Evolutionary conservation across 2,113 vertebrate species (phyloP).

Genomic region (Hippolais icterina): DNA sequence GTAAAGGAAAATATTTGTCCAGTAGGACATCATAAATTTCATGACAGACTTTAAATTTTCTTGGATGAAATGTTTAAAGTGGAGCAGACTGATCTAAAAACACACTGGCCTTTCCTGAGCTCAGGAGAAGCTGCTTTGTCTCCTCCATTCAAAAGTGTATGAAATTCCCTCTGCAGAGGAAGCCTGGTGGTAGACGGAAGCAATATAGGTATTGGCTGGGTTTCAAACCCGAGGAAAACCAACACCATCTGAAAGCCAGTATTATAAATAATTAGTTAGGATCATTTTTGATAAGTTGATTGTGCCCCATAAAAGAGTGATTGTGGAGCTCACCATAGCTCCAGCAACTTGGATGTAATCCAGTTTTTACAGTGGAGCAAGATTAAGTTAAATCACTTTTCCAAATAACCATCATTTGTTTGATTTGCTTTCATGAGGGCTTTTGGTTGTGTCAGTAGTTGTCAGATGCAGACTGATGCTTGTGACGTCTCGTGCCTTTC

Average conservation of each 20-base stretch:
- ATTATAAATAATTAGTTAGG: constrained; percentile 56
- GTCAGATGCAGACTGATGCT: constrained; percentile 45
- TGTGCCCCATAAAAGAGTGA: constrained; percentile 34
- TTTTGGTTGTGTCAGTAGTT: constrained; percentile 40
- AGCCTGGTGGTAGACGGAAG: constrained; percentile 5
- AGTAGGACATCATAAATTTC: constrained; percentile 53
- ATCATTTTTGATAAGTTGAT: constrained; percentile 52
- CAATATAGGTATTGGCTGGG: constrained; percentile 42
- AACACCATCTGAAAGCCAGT: constrained; percentile 44
- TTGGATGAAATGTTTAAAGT: constrained; percentile 38
- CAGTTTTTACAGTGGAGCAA: constrained; percentile 15
- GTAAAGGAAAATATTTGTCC: constrained; percentile 48
- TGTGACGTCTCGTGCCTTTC: constrained; percentile 10
- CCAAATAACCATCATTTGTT: constrained; percentile 53
- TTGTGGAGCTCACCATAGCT: constrained; percentile 21
- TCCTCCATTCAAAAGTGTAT: neutral
- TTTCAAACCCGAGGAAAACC: constrained; percentile 25
- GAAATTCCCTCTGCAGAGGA: constrained; percentile 20
- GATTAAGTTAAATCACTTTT: constrained; percentile 53
- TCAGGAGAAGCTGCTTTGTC: neutral
- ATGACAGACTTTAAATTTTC: constrained; percentile 55
- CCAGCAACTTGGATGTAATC: neutral
- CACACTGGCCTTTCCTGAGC: constrained; percentile 3
- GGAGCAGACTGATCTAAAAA: constrained; percentile 19
- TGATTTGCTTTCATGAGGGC: constrained; percentile 43